These are phyloP conservation scores for Menidia beryllina DNA, from an alignment of 2,113 vertebrate genomes.

Conservation along the genomic window DNA sequence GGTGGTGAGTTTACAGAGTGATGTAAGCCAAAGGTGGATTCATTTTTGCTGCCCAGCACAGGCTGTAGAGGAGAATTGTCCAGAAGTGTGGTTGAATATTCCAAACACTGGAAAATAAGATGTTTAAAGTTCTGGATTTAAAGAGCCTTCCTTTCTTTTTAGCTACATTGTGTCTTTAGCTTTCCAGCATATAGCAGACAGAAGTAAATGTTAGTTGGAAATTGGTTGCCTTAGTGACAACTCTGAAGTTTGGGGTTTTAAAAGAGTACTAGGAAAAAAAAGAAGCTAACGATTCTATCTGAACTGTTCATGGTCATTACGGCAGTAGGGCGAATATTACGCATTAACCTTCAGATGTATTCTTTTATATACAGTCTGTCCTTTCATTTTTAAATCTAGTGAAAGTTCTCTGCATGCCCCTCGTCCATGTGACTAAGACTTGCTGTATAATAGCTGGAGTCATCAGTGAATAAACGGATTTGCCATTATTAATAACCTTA, in stretches of 20 bases:
- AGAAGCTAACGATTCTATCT: too few relatives aligned
- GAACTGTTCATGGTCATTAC: too few relatives aligned
- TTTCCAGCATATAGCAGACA: neutral
- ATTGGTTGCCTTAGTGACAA: neutral
- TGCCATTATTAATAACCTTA: too few relatives aligned
- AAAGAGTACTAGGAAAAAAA: too few relatives aligned
- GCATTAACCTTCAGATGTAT: too few relatives aligned
- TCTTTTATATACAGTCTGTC: too few relatives aligned
- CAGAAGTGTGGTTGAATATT: neutral
- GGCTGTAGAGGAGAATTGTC: neutral
- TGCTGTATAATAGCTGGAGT: too few relatives aligned
- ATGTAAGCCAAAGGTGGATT: conserved; percentile 36
- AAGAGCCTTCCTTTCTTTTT: neutral
- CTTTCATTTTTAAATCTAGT: too few relatives aligned
- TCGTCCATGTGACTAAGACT: too few relatives aligned
- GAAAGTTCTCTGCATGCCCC: too few relatives aligned
- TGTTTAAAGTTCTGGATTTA: neutral
- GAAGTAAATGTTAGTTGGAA: neutral
- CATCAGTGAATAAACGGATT: too few relatives aligned
- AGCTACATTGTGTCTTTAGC: conserved; percentile 1
- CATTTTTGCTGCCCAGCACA: neutral
- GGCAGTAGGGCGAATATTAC: too few relatives aligned
- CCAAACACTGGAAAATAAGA: neutral
- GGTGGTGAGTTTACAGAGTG: conserved; percentile 35
- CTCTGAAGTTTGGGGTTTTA: neutral